phyloP scores from a whole-genome alignment of 2,113 vertebrate genomes.

The Monarcha castaneiventris region DNA sequence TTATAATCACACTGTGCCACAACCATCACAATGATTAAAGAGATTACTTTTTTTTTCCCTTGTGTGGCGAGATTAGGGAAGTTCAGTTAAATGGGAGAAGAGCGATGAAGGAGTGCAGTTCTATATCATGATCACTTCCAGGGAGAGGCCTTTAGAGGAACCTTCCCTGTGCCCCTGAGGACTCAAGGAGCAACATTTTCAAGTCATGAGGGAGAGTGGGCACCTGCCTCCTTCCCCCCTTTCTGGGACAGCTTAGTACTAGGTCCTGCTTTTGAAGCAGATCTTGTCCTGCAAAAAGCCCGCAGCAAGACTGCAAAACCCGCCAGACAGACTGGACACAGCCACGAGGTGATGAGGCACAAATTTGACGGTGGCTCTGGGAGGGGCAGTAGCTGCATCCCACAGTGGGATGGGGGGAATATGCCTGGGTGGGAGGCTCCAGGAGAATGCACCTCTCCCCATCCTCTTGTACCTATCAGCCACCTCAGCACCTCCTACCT shows the following conservation, averaged over 20 bases:
- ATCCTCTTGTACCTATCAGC: not conserved
- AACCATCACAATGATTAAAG: slow-evolving; percentile 40
- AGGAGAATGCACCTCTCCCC: fast-evolving
- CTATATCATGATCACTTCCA: not conserved
- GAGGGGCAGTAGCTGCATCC: fast-evolving
- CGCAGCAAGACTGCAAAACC: not conserved
- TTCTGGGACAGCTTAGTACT: not conserved
- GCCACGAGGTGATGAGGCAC: fast-evolving
- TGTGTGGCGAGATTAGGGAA: not conserved
- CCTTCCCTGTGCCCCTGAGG: not conserved
- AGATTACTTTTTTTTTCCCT: not conserved
- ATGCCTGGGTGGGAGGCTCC: fast-evolving
- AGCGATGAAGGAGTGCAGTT: not conserved
- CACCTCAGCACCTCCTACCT: not conserved
- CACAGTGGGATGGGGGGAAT: not conserved
- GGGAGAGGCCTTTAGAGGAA: not conserved
- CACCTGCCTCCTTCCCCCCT: not conserved
- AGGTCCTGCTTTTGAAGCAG: not conserved
- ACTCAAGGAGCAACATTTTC: not conserved
- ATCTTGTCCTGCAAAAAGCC: not conserved
- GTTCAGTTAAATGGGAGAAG: not conserved
- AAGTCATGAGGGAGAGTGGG: fast-evolving
- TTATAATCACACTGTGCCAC: slow-evolving; percentile 47
- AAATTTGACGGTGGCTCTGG: not conserved
- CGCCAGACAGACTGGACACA: fast-evolving